Percentiles rank a stretch among this genome's conserved stretches.
Evolutionary conservation across 1,140 invertebrate species (phyloP).

Genomic region (Metaphire vulgaris): DNA sequence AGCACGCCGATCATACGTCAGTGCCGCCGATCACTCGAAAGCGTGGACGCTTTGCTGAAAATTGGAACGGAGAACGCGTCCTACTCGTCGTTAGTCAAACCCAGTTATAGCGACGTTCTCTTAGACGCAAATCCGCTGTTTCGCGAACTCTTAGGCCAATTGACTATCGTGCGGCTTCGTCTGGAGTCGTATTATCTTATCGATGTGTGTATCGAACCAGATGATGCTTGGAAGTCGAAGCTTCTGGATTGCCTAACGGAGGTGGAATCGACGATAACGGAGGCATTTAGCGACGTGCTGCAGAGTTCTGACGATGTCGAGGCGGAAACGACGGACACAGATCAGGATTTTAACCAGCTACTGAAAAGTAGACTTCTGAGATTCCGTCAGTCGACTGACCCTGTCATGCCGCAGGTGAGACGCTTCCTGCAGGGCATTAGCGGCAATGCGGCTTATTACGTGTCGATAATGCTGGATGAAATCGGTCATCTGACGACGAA

Average conservation of each 20-base stretch:
- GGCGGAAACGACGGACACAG: not conserved
- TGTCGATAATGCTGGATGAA: not conserved
- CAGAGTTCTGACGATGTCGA: not conserved
- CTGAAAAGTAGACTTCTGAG: not conserved
- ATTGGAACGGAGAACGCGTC: not conserved
- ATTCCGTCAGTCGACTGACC: not conserved
- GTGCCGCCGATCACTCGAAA: not conserved
- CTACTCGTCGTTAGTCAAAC: not conserved
- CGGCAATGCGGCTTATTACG: not conserved
- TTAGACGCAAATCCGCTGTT: not conserved
- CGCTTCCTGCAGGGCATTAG: not conserved
- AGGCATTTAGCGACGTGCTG: not conserved
- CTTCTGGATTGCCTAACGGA: not conserved
- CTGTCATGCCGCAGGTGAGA: not conserved
- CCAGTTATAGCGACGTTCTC: not conserved
- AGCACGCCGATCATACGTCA: too few species aligned
- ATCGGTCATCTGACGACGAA: not conserved
- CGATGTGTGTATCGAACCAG: not conserved
- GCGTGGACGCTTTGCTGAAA: not conserved
- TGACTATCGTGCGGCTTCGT: not conserved
- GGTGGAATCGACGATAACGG: not conserved
- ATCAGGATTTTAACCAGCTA: not conserved
- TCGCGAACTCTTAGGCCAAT: not conserved
- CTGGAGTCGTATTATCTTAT: not conserved
- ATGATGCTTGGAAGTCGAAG: not conserved